Base-by-base conservation (phyloP, 1,140 invertebrate species). In the Drosophila biarmipes region DNA sequence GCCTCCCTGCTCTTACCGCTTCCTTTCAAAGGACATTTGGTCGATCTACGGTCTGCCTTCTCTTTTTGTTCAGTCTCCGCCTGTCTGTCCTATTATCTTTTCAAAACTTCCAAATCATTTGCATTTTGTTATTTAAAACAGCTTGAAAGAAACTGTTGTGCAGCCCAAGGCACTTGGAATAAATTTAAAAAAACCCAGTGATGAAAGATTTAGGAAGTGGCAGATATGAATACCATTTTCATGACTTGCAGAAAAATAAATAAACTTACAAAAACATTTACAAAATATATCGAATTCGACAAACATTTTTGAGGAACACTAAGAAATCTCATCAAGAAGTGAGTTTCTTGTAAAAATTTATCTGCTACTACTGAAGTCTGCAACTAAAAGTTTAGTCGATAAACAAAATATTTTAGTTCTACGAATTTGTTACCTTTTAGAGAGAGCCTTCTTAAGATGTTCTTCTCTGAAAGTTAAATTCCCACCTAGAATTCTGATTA, bases 11-110 rank as follows among this genome's bases (percentile, higher is more conserved):
- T 61, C 55, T 37, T 67, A 48, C 40, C 46, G 37, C 46, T 42
- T 29, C 6, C 12, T 45, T 40, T 34, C 45, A 56, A 64, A 56
- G 71, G 57, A 73, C 71, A 63, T 73, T 63, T 49, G 49, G n/a
- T 37, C 40, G 43, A 21, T 42, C 31, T 40, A n/a, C 10, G 48
- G 31, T 59, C 57, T 51, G 27, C 17, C 21, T 46, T 55, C 5
- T 29, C n/a, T 54, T 15, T 69, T 54, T 69, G 48, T 67, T 45
- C 21, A 17, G n/a, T 37, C 17, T 21, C 12, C 37, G 66, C 14
- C 31, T 69, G 63, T 34, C 62, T 46, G 34, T 34, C 62, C 55
- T 17, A 45, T 43, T 19, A 8, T 24, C 0, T 55, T 63, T 46
- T 73, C 34, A 6, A 27, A 31, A 8, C 19, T 38, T 4, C 61